phyloP scores from a whole-genome alignment of 2,113 vertebrate species.

The Vanacampus margaritifer region DNA sequence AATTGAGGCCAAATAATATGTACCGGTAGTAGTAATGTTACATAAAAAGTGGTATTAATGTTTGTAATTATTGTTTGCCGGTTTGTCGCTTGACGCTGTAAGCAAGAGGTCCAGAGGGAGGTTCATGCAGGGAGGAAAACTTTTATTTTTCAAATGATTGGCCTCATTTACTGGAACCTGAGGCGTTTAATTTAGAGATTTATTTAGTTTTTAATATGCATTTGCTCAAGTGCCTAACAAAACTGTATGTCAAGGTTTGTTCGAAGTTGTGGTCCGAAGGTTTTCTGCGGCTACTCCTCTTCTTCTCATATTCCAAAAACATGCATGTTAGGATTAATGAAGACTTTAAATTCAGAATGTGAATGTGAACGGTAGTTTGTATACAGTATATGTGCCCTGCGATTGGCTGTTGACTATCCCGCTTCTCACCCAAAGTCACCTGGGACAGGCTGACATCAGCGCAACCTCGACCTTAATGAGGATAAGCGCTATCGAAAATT shows the following conservation, averaged over 20 bases:
- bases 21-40: constrained; percentile 13
- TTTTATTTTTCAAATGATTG: constrained; percentile 33
- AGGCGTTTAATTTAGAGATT: neutral
- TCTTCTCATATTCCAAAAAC: too few relatives aligned
- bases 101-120: constrained; percentile 52
- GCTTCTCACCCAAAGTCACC: neutral
- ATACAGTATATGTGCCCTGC: neutral
- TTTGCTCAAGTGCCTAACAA: constrained; percentile 2
- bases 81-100: constrained; percentile 35
- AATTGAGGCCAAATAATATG: neutral
- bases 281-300: too few relatives aligned
- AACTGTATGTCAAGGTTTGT: neutral
- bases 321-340: too few relatives aligned
- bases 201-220: neutral
- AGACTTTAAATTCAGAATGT: too few relatives aligned
- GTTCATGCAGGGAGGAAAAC: constrained; percentile 42
- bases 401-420: neutral
- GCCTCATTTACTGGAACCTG: neutral
- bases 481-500: neutral
- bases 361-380: neutral
- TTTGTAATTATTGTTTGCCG: constrained; percentile 53
- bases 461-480: neutral
- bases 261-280: neutral
- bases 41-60: constrained; percentile 53
- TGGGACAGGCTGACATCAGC: neutral